Percentiles rank a stretch among this genome's conserved stretches.
Conservation (phyloP, 2,888 invertebrate species). For the Entomobrya proxima region DNA sequence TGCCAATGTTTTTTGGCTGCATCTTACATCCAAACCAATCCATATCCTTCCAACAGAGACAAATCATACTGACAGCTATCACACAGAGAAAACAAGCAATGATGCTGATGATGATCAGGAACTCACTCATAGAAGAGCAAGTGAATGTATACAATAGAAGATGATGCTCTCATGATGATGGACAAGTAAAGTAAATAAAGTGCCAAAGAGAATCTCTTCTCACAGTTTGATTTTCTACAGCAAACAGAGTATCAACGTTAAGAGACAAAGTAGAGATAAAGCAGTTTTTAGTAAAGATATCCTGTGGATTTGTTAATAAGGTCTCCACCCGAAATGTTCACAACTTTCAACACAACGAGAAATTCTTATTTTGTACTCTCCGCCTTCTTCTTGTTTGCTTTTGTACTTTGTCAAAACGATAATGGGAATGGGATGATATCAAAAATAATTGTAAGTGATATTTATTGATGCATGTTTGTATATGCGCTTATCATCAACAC, state of each 20-base stretch:
- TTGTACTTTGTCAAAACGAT: not conserved
- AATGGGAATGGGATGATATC: not conserved
- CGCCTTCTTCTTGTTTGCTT: slow-evolving; percentile 24
- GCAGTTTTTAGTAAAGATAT: slow-evolving; percentile 4
- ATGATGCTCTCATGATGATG: slow-evolving; percentile 17
- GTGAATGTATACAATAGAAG: not conserved
- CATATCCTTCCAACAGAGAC: slow-evolving; percentile 28
- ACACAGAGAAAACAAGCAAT: slow-evolving; percentile 44
- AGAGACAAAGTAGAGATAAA: slow-evolving; percentile 31
- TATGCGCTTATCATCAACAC: not conserved
- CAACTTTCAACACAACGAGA: slow-evolving; percentile 1
- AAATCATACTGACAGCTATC: slow-evolving; percentile 55
- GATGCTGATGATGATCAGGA: slow-evolving; percentile 17
- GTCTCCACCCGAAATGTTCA: slow-evolving; percentile 44
- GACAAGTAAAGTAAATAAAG: slow-evolving; percentile 41
- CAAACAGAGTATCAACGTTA: not conserved
- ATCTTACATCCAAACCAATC: slow-evolving; percentile 9
- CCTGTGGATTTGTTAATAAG: slow-evolving; percentile 40
- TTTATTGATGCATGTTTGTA: not conserved
- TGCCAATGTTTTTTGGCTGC: slow-evolving; percentile 27
- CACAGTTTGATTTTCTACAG: slow-evolving; percentile 22
- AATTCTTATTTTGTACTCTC: not conserved
- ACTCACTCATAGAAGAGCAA: slow-evolving; percentile 3
- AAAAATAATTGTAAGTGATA: slow-evolving; percentile 18
- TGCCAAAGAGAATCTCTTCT: not conserved